Conservation (phyloP, 2,888 invertebrate genomes). For the Galeopsomyia nigrocyanea region DNA sequence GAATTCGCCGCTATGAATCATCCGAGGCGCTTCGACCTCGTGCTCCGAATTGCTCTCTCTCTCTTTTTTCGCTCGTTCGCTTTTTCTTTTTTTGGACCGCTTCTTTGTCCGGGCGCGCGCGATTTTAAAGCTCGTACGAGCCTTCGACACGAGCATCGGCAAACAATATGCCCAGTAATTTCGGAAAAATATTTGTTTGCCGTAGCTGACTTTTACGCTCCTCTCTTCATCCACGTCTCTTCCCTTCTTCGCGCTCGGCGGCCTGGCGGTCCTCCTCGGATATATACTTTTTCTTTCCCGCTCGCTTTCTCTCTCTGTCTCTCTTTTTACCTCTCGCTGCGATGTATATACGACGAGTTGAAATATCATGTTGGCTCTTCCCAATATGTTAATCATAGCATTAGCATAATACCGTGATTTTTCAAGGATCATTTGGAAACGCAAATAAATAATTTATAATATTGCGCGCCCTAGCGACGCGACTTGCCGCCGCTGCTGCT, state of each 20-base stretch:
- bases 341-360: conserved; percentile 57
- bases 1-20: conserved; percentile 46
- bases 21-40: conserved; percentile 26
- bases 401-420: conserved; percentile 69
- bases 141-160: conserved; percentile 3
- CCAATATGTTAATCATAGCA: conserved; percentile 68
- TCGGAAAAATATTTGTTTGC: conserved; percentile 42
- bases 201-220: conserved; percentile 41
- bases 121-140: conserved; percentile 13
- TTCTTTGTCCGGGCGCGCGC: neutral
- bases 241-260: neutral
- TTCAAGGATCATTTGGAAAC: conserved; percentile 69
- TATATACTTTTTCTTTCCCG: conserved; percentile 2
- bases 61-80: conserved; percentile 8
- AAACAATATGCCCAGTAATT: conserved; percentile 32
- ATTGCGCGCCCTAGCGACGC: conserved; percentile 62
- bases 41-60: conserved; percentile 4
- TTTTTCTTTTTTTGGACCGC: neutral
- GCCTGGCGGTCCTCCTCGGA: no score
- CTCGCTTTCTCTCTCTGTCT: neutral
- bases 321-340: neutral
- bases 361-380: conserved; percentile 66
- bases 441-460: conserved; percentile 70
- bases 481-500: conserved; percentile 13
- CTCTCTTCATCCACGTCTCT: conserved; percentile 15